phyloP scores from a whole-genome alignment of 2,113 vertebrate species.

The Otolemur garnettii region DNA sequence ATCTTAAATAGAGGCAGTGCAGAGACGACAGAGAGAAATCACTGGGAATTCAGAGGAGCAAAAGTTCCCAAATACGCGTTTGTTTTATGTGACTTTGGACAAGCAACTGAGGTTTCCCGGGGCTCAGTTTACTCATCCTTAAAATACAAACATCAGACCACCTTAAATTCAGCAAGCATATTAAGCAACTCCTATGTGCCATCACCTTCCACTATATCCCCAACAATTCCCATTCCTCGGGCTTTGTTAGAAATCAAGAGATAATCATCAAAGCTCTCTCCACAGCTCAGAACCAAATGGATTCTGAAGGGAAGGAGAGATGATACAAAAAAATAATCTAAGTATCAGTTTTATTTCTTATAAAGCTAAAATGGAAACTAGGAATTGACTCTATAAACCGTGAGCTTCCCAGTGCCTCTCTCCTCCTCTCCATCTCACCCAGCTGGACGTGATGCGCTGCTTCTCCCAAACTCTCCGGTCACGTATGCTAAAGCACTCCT shows the following conservation, averaged over 20 bases:
- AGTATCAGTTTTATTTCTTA: not conserved
- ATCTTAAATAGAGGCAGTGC: not conserved
- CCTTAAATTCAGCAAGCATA: not conserved
- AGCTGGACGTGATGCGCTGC: not conserved
- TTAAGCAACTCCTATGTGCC: not conserved
- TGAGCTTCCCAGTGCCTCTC: not conserved
- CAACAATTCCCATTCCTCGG: not conserved
- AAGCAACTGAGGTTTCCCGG: not conserved
- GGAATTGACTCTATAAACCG: not conserved
- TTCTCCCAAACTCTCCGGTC: not conserved
- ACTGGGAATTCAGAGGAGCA: not conserved
- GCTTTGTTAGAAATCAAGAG: conserved; percentile 2
- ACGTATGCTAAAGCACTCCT: not conserved
- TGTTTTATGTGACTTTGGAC: not conserved
- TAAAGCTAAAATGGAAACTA: not conserved
- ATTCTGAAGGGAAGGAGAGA: not conserved
- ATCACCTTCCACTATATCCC: not conserved
- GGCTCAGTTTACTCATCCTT: not conserved
- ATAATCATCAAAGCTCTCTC: not conserved
- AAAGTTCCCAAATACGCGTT: conserved; percentile 27
- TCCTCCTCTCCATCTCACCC: not conserved
- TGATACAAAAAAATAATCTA: not conserved
- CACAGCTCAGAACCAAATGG: not conserved
- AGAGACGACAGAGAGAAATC: not conserved
- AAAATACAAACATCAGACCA: not conserved